Percentiles rank a stretch among this genome's conserved stretches.
Evolutionary conservation across 2,888 invertebrate genomes (phyloP).

Genomic region (Syrphus vitripennis): DNA sequence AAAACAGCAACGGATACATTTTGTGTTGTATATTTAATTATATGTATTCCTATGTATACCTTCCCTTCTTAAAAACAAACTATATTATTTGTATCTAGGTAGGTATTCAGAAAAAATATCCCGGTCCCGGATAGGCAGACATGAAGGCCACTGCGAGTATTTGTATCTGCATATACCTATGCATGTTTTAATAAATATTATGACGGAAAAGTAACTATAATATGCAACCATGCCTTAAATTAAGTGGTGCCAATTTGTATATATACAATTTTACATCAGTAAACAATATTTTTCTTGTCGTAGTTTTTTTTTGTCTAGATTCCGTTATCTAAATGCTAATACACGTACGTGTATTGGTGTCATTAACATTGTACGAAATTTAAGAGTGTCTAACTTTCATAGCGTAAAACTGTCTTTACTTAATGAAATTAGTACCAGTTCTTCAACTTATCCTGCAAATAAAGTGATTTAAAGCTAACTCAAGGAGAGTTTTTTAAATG

Average conservation of each 20-base stretch:
- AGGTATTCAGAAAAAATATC: conserved; percentile 2
- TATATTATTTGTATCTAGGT: not conserved
- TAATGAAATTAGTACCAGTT: too few species aligned
- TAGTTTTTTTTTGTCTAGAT: not conserved
- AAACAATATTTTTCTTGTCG: not conserved
- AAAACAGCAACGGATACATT: not conserved
- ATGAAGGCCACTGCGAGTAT: conserved; percentile 14
- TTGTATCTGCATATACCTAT: not conserved
- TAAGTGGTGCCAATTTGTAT: not conserved
- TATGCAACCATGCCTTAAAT: not conserved
- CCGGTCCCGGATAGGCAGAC: conserved; percentile 17
- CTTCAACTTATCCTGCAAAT: too few species aligned
- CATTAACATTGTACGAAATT: too few species aligned
- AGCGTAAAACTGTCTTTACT: too few species aligned
- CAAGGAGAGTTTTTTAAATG: too few species aligned
- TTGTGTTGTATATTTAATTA: too few species aligned
- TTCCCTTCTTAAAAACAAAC: not conserved
- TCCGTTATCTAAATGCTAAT: too few species aligned
- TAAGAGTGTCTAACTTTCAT: too few species aligned
- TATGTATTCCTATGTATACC: not conserved
- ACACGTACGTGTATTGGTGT: too few species aligned
- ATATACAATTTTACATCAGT: not conserved
- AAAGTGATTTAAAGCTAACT: too few species aligned
- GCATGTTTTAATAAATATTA: not conserved
- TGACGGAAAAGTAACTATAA: not conserved